Evolutionary conservation across 2,797 vertebrate species (phyloP).

Genomic region (Alosa sapidissima): DNA sequence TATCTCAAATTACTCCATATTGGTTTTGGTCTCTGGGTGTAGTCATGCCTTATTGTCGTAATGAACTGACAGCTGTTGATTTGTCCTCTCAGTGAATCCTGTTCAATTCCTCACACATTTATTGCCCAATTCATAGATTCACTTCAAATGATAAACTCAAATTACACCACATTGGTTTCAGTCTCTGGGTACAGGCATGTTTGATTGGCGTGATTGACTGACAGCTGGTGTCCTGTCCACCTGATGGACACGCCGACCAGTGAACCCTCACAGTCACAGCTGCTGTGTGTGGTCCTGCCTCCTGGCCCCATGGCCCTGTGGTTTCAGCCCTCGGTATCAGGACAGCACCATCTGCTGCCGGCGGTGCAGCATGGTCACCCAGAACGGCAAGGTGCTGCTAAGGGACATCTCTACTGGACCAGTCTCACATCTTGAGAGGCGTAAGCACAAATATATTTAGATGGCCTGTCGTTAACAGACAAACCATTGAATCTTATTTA

Average conservation of each 20-base stretch:
- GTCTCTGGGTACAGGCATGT: not conserved
- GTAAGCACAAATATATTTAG: not conserved
- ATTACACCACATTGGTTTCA: not conserved
- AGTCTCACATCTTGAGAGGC: not conserved
- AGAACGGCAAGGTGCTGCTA: not conserved
- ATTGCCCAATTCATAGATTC: not conserved
- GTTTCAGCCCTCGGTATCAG: slow-evolving; percentile 4
- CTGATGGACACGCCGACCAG: not conserved
- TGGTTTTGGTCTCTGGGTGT: not conserved
- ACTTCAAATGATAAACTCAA: not conserved
- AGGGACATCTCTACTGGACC: not conserved
- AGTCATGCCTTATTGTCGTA: not conserved
- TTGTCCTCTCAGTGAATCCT: not conserved
- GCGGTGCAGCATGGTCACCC: not conserved
- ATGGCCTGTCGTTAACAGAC: not conserved
- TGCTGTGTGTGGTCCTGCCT: not conserved
- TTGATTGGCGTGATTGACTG: not conserved
- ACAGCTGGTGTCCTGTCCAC: not conserved
- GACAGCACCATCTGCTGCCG: slow-evolving; percentile 41
- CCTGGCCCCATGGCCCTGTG: not conserved
- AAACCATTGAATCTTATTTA: not conserved
- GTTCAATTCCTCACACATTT: not conserved
- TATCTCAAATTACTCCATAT: not conserved
- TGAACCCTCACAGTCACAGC: not conserved
- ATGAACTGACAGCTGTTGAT: not conserved